A percentile compares a stretch with the other conserved stretches of the same genome.
These are phyloP conservation scores for Eristalis pertinax DNA, from an alignment of 2,888 invertebrate species.

Conservation along the genomic window DNA sequence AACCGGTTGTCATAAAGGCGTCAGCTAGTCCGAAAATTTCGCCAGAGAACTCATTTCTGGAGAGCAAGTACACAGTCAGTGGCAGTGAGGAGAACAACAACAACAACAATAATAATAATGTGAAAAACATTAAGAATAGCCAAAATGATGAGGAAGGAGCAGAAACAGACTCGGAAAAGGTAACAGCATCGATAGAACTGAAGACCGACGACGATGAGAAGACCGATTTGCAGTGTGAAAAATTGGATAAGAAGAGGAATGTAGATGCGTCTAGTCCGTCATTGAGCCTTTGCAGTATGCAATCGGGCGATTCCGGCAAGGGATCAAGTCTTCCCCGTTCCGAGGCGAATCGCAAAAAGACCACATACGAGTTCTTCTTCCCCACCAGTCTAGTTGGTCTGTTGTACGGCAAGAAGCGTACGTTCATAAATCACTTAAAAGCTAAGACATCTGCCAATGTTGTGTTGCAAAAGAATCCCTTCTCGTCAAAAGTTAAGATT, in stretches of 20 bases:
- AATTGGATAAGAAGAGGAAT: constrained; percentile 75
- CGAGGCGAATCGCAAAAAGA: constrained; percentile 77
- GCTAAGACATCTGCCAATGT: constrained; percentile 90
- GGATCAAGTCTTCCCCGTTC: constrained; percentile 80
- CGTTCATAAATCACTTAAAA: constrained; percentile 91
- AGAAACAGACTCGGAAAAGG: constrained; percentile 21
- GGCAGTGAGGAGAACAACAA: constrained; percentile 74
- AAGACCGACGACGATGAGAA: constrained; percentile 32
- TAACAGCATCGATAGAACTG: background rate
- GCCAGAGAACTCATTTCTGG: constrained; percentile 80
- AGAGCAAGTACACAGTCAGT: constrained; percentile 79
- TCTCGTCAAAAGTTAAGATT: constrained; percentile 88
- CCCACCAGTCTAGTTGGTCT: constrained; percentile 90
- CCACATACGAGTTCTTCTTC: constrained; percentile 86
- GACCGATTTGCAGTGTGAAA: constrained; percentile 35
- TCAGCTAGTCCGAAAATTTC: constrained; percentile 80
- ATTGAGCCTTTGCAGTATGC: constrained; percentile 82
- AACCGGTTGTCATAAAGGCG: constrained; percentile 80
- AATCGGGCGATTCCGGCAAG: constrained; percentile 81
- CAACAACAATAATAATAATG: constrained; percentile 40
- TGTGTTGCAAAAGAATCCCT: constrained; percentile 87
- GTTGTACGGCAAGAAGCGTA: constrained; percentile 92
- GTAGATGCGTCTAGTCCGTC: constrained; percentile 84
- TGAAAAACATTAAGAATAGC: constrained; percentile 75
- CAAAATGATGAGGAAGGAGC: constrained; percentile 58